A percentile compares a stretch with the other conserved stretches of the same genome.
phyloP scores from a whole-genome alignment of 1,140 invertebrate species.

The Armadillidium nasatum region DNA sequence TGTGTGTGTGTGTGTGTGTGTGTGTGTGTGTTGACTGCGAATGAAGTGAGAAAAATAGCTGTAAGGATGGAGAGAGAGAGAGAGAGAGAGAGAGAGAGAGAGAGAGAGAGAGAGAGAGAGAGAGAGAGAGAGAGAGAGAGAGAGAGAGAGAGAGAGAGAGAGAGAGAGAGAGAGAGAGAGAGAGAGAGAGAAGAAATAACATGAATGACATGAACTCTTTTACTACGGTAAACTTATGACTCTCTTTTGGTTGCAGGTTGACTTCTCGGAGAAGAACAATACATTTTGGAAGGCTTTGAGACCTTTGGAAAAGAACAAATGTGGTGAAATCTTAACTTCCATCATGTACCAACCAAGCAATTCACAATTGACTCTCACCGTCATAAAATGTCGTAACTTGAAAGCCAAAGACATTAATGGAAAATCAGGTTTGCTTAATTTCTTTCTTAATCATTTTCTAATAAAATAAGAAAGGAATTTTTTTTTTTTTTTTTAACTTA shows the following conservation, averaged over 20 bases:
- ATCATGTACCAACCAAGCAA: slow-evolving; percentile 82
- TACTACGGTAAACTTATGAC: no score
- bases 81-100: background rate
- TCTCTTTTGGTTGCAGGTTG: slow-evolving; percentile 60
- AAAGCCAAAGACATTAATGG: slow-evolving; percentile 93
- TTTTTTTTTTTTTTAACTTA: no score
- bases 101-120: background rate
- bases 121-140: background rate
- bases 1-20: no score
- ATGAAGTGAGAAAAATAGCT: no score
- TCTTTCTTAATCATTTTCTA: no score
- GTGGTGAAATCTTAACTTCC: slow-evolving; percentile 82
- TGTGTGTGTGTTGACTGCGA: no score
- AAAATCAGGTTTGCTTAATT: slow-evolving; percentile 70
- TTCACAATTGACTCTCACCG: slow-evolving; percentile 77
- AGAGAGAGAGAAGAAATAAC: background rate
- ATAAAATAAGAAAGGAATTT: no score
- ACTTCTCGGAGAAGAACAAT: slow-evolving; percentile 77
- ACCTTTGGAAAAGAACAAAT: slow-evolving; percentile 82
- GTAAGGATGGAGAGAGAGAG: no score
- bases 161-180: background rate
- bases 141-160: background rate
- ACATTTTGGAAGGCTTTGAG: slow-evolving; percentile 89
- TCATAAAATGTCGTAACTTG: slow-evolving; percentile 84
- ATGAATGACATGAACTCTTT: background rate